phyloP scores from a whole-genome alignment of 2,113 vertebrate genomes.

The Triplophysa siluroides region DNA sequence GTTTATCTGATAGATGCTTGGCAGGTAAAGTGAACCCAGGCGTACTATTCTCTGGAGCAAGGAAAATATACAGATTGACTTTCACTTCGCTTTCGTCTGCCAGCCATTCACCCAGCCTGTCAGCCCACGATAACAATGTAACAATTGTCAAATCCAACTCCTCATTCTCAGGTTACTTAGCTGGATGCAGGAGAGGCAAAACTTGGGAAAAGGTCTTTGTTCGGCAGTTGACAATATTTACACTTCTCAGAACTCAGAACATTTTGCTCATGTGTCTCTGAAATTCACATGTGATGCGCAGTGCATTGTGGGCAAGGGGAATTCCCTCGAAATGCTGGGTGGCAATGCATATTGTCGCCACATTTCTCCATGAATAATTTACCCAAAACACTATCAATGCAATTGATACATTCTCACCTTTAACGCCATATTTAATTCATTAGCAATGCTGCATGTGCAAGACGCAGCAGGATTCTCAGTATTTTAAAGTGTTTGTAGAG shows the following conservation, averaged over 20 bases:
- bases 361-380: not conserved
- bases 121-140: not conserved
- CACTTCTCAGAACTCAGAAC: slow-evolving; percentile 14
- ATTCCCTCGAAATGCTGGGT: not conserved
- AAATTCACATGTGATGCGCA: not conserved
- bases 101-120: slow-evolving; percentile 5
- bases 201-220: not conserved
- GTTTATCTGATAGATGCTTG: slow-evolving; percentile 16
- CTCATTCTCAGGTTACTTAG: slow-evolving; percentile 15
- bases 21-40: slow-evolving; percentile 13
- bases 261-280: not conserved
- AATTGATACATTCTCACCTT: not conserved
- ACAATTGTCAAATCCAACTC: not conserved
- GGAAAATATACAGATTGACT: slow-evolving; percentile 30
- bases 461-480: not conserved
- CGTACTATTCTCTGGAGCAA: slow-evolving; percentile 3
- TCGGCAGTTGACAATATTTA: slow-evolving; percentile 2
- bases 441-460: too few relatives aligned
- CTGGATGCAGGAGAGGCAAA: not conserved
- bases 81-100: slow-evolving; percentile 12
- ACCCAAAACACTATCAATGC: not conserved
- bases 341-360: not conserved
- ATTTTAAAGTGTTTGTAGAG: not conserved
- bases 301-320: not conserved
- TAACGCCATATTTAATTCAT: too few relatives aligned